Percentiles rank a stretch among this genome's conserved stretches.
Conservation (phyloP, 2,888 invertebrate genomes). For the Xestia rhomboidea region DNA sequence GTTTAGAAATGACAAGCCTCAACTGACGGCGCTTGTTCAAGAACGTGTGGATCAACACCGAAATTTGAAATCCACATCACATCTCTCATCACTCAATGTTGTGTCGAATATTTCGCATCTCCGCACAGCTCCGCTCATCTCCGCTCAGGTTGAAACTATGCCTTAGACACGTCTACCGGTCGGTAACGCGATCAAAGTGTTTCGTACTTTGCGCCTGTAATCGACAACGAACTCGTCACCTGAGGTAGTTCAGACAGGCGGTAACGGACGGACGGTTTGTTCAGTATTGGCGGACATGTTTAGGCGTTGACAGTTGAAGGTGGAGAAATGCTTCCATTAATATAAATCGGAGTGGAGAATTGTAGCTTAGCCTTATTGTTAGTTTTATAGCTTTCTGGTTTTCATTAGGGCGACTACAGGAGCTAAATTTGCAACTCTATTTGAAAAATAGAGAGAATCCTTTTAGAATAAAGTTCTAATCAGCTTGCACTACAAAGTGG, state of each 20-base stretch:
- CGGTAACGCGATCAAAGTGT: constrained; percentile 82
- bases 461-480: too few species aligned
- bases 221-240: constrained; percentile 72
- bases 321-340: constrained; percentile 5
- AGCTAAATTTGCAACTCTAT: too few species aligned
- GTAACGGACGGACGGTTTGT: constrained; percentile 22
- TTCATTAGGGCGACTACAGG: too few species aligned
- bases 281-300: constrained; percentile 14
- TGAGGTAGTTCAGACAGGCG: constrained; percentile 57
- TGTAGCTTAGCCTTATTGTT: neutral
- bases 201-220: constrained; percentile 73
- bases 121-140: neutral
- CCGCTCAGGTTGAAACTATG: neutral
- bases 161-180: constrained; percentile 69
- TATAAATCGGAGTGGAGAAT: neutral
- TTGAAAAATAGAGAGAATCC: too few species aligned
- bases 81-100: neutral
- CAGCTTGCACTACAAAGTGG: too few species aligned
- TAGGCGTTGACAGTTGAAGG: constrained; percentile 21
- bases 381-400: neutral
- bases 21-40: neutral
- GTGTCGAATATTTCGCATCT: neutral
- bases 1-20: neutral
- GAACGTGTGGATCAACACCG: neutral
- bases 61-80: neutral